These are phyloP conservation scores for Spisula solida DNA, from an alignment of 2,888 invertebrate genomes.

Conservation along the genomic window DNA sequence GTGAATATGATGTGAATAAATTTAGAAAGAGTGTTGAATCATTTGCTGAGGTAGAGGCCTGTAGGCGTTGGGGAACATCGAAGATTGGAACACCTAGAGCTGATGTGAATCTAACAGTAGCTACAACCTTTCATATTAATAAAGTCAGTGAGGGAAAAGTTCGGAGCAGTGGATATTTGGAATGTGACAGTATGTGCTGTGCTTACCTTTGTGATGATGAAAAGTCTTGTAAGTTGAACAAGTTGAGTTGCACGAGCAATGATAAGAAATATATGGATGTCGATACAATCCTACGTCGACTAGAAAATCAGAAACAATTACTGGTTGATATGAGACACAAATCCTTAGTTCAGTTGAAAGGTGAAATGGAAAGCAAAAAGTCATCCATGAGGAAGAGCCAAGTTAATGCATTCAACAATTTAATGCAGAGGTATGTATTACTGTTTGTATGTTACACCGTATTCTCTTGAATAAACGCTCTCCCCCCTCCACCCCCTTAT, in stretches of 20 bases:
- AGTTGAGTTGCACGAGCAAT: not conserved
- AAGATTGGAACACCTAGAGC: slow-evolving; percentile 28
- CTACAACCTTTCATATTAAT: slow-evolving; percentile 35
- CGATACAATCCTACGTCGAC: not conserved
- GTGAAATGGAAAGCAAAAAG: not conserved
- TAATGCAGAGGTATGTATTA: not conserved
- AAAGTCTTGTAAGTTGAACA: not conserved
- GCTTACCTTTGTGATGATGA: slow-evolving; percentile 44
- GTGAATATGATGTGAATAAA: slow-evolving; percentile 28
- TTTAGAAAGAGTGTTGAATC: slow-evolving; percentile 28
- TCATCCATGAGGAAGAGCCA: not conserved
- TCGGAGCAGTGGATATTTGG: slow-evolving; percentile 27
- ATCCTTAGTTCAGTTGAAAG: slow-evolving; percentile 11
- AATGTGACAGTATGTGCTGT: slow-evolving; percentile 44
- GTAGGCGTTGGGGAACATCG: slow-evolving; percentile 37
- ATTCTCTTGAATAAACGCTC: no score
- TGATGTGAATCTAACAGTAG: slow-evolving; percentile 53
- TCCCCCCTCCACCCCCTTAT: no score
- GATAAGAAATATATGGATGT: not conserved
- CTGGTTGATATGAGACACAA: slow-evolving; percentile 24
- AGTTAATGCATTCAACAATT: not conserved
- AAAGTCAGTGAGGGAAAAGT: not conserved
- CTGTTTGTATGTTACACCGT: not conserved
- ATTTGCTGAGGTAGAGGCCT: slow-evolving; percentile 36
- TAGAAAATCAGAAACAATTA: slow-evolving; percentile 30